Evolutionary conservation across 1,140 invertebrate species (phyloP).

Genomic region (Leptopilina boulardi): DNA sequence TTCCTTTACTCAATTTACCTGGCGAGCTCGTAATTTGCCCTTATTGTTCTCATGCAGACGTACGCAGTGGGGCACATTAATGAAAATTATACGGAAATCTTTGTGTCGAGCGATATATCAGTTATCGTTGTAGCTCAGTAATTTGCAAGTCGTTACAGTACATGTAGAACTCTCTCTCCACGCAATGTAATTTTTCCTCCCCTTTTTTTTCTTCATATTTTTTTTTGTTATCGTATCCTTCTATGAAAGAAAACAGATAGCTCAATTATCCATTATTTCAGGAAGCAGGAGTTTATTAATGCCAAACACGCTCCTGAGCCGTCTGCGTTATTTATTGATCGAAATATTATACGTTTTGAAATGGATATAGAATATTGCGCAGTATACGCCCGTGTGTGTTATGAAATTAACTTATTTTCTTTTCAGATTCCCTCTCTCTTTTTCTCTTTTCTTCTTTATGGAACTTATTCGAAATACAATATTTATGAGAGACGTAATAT

Average conservation of each 20-base stretch:
- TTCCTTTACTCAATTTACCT: constrained; percentile 31
- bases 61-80: constrained; percentile 17
- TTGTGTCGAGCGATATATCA: constrained; percentile 31
- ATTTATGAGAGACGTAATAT: constrained; percentile 12
- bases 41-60: constrained; percentile 29
- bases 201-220: neutral
- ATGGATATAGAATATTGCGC: constrained; percentile 20
- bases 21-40: constrained; percentile 26
- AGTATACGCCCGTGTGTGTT: neutral
- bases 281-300: constrained; percentile 25
- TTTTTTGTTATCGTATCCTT: constrained; percentile 26
- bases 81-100: constrained; percentile 32
- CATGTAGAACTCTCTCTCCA: neutral
- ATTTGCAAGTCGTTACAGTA: constrained; percentile 21
- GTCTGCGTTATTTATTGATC: constrained; percentile 26
- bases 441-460: neutral
- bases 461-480: neutral
- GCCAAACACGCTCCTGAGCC: constrained; percentile 10
- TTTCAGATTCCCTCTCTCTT: neutral
- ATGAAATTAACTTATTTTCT: constrained; percentile 15
- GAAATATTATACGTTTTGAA: constrained; percentile 12
- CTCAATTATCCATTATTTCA: constrained; percentile 32
- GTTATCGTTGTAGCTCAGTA: constrained; percentile 22
- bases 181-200: constrained; percentile 2
- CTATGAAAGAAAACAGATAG: constrained; percentile 18